phyloP scores from a whole-genome alignment of 2,113 vertebrate genomes.

The Pao palembangensis region DNA sequence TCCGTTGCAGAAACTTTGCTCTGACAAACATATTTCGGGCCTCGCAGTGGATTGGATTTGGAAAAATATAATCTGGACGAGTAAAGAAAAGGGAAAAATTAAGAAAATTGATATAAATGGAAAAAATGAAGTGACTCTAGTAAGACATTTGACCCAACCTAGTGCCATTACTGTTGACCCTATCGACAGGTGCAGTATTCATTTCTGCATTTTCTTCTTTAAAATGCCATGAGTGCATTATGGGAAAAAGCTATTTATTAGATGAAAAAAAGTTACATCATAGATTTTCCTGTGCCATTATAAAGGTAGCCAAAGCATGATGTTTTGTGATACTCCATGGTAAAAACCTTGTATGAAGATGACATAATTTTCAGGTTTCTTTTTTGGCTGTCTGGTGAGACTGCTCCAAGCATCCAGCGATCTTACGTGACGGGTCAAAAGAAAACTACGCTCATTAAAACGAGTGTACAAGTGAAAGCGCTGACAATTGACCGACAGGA shows the following conservation, averaged over 20 bases:
- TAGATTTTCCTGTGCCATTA: neutral
- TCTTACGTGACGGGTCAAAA: constrained; percentile 58
- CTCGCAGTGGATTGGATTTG: constrained; percentile 90
- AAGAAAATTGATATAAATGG: constrained; percentile 79
- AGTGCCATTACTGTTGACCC: constrained; percentile 80
- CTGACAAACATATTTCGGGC: constrained; percentile 82
- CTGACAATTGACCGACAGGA: constrained; percentile 77
- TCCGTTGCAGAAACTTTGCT: constrained; percentile 80
- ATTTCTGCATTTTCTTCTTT: neutral
- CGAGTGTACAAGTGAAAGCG: constrained; percentile 60
- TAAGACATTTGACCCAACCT: constrained; percentile 76
- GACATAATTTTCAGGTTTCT: constrained; percentile 74
- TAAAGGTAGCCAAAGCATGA: neutral
- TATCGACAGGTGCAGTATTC: constrained; percentile 79
- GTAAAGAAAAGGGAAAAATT: constrained; percentile 80
- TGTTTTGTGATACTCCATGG: neutral
- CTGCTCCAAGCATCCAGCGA: constrained; percentile 74
- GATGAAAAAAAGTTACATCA: neutral
- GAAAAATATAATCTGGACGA: constrained; percentile 82
- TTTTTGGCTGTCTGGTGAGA: constrained; percentile 84
- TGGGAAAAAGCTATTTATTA: neutral
- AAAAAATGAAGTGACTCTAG: constrained; percentile 74
- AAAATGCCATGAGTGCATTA: neutral
- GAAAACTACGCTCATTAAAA: constrained; percentile 71
- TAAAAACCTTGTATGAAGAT: neutral